Base-by-base conservation (phyloP, 2,888 invertebrate species). In the Lasioglossum villosulum region DNA sequence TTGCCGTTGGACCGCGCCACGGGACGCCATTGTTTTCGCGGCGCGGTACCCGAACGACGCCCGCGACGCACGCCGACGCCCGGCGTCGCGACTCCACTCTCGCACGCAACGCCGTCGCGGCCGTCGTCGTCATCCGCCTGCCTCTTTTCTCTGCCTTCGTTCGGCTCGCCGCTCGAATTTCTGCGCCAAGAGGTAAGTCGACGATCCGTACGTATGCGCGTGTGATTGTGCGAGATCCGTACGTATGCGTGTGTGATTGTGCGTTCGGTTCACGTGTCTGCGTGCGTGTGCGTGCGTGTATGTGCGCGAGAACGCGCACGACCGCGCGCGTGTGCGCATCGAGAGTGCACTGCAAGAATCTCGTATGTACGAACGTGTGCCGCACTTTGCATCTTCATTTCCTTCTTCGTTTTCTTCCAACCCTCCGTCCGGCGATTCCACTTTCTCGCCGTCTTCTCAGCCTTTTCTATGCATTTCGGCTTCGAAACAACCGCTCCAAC, bases 1-100 rank as follows among this genome's bases (percentile, higher is more conserved):
- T 94, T 82, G 89, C 87, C 82, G 87, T 87, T 88, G 88, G 91
- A 80, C 74, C 84, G 84, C 77, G 75, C 75, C 87, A 68, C 48
- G 87, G 78, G 92, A 91, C 93, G 93, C 93, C 93, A 93, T 93
- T 93, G 93, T 93, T 92, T 89, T 89, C 76, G 73, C 80, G 59
- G 86, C 91, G 91, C 90, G 89, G 39, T 82, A 74, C 75, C 82
- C 34, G 81, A 78, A 83, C 74, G 84, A 70, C 78, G 82, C 76
- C 90, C 87, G 88, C 89, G 89, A 87, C 90, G 90, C 90, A 90
- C 89, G 89, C 86, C 93, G 91, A 91, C 92, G 92, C 92, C 90
- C 86, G 91, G 88, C 93, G 92, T 90, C 92, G 89, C 93, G 92
- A 91, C 91, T 92, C 89, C 91, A 93, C 93, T 93, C 90, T 87